These are phyloP conservation scores for Chitala chitala DNA, from an alignment of 2,113 vertebrate species.

Conservation along the genomic window DNA sequence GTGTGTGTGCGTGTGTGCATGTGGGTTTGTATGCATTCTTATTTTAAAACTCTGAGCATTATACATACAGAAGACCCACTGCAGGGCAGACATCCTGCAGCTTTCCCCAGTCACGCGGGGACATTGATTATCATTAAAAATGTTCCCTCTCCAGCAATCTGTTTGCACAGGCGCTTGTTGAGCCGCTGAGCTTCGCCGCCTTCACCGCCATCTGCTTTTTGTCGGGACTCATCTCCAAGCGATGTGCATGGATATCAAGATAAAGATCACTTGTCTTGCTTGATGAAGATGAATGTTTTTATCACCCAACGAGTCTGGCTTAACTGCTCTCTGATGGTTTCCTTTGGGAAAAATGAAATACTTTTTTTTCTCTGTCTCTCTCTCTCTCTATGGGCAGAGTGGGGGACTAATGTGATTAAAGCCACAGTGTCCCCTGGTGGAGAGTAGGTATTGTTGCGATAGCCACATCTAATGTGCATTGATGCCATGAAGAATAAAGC, in stretches of 20 bases:
- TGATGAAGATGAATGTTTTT: slow-evolving; percentile 17
- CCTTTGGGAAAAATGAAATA: slow-evolving; percentile 7
- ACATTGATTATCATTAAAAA: slow-evolving; percentile 11
- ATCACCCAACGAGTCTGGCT: slow-evolving; percentile 8
- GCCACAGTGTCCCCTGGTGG: slow-evolving; percentile 16
- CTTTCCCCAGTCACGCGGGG: neutral
- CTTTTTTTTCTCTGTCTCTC: neutral
- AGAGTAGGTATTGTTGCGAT: neutral
- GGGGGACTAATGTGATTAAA: neutral
- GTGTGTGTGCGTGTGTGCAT: too few species aligned
- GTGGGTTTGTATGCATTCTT: too few species aligned
- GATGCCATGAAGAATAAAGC: too few species aligned
- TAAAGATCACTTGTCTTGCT: slow-evolving; percentile 14
- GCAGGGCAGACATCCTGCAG: neutral
- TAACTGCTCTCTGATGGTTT: slow-evolving; percentile 12
- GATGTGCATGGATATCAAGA: slow-evolving; percentile 8
- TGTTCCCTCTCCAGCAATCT: slow-evolving; percentile 8
- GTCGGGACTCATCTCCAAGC: neutral
- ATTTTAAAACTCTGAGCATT: neutral
- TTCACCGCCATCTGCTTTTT: neutral
- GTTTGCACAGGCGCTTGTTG: neutral
- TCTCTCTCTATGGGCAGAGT: neutral
- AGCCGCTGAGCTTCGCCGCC: neutral
- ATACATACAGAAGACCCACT: neutral
- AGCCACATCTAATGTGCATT: neutral